These are phyloP conservation scores for Synchiropus splendidus DNA, from an alignment of 2,113 vertebrate genomes.

Conservation along the genomic window DNA sequence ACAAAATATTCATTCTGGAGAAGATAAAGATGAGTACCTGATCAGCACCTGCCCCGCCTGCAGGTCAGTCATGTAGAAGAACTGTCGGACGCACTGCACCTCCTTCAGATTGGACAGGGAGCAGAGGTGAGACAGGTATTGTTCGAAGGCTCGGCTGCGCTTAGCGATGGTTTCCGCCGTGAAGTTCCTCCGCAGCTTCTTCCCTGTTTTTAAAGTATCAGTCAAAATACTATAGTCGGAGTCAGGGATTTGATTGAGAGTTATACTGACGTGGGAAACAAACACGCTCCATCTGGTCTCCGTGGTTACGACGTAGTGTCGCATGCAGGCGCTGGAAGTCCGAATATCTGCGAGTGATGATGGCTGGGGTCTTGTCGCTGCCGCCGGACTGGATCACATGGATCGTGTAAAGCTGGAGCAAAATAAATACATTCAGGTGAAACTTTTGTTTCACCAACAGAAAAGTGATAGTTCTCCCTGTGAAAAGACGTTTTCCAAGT, in stretches of 20 bases:
- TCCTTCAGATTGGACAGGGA: slow-evolving; percentile 68
- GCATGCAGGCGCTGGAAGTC: slow-evolving; percentile 83
- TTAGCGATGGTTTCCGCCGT: slow-evolving; percentile 86
- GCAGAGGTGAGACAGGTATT: slow-evolving; percentile 83
- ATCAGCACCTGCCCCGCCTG: slow-evolving; percentile 73
- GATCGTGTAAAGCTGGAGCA: slow-evolving; percentile 85
- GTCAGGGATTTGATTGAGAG: too few species aligned
- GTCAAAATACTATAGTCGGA: too few species aligned
- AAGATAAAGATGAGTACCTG: slow-evolving; percentile 45
- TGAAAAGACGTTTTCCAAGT: too few species aligned
- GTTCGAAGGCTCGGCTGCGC: slow-evolving; percentile 89
- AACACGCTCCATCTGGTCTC: slow-evolving; percentile 74
- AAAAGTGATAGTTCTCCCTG: too few species aligned
- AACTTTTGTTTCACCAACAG: too few species aligned
- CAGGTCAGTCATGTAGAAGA: slow-evolving; percentile 85
- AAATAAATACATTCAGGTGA: background rate
- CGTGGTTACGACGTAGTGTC: slow-evolving; percentile 71
- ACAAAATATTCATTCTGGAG: too few species aligned
- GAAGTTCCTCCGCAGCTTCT: slow-evolving; percentile 85
- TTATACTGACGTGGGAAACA: slow-evolving; percentile 79
- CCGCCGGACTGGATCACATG: slow-evolving; percentile 73
- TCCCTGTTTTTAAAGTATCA: slow-evolving; percentile 22
- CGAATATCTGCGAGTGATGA: slow-evolving; percentile 82
- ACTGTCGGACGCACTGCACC: slow-evolving; percentile 72
- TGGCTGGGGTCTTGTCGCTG: slow-evolving; percentile 72